These are phyloP conservation scores for Aphis craccivora DNA, from an alignment of 1,140 invertebrate genomes.

Conservation along the genomic window DNA sequence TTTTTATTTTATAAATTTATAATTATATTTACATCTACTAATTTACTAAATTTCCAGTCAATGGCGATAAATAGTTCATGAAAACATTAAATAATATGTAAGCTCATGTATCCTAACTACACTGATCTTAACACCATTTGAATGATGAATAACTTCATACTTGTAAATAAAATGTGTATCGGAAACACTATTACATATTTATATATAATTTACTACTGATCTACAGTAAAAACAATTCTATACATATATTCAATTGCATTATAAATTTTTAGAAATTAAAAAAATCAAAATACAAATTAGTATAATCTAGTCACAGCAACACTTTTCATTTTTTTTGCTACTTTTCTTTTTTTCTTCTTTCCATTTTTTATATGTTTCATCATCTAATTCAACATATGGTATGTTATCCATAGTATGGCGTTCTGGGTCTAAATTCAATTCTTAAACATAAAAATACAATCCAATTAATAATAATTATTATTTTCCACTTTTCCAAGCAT, in stretches of 20 bases:
- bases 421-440: constrained; percentile 49
- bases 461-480: background rate
- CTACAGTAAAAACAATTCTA: background rate
- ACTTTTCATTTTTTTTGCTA: constrained; percentile 20
- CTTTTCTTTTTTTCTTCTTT: constrained; percentile 52
- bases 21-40: too few species aligned
- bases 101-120: background rate
- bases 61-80: background rate
- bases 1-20: too few species aligned
- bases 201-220: too few species aligned
- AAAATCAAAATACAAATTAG: background rate
- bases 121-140: background rate
- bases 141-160: too few species aligned
- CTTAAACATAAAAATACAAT: constrained; percentile 9
- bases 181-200: background rate
- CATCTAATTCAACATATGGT: constrained; percentile 47
- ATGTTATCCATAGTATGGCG: constrained; percentile 43
- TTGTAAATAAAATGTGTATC: background rate
- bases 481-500: background rate
- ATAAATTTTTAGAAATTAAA: background rate
- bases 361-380: constrained; percentile 52
- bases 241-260: background rate
- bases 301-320: constrained; percentile 24
- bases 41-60: too few species aligned
- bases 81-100: background rate